Conservation (phyloP, 2,113 vertebrate genomes). For the Austrofundulus limnaeus region DNA sequence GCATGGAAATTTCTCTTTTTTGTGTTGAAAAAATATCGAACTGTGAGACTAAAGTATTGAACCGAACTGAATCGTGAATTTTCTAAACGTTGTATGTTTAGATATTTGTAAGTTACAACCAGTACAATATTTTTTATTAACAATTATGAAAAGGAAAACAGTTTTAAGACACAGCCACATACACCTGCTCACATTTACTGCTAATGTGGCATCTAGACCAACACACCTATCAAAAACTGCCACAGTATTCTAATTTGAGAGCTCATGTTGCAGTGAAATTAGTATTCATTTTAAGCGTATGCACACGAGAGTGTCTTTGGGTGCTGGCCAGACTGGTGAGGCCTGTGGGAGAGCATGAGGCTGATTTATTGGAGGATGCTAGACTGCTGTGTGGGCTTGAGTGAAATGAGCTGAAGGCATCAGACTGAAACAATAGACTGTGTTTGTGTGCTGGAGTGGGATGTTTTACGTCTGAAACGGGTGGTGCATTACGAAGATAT, state of each 20-base stretch:
- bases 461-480: conserved; percentile 8
- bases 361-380: conserved; percentile 71
- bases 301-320: conserved; percentile 34
- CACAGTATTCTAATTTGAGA: conserved; percentile 12
- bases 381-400: conserved; percentile 61
- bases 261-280: conserved; percentile 19
- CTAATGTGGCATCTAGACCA: not conserved
- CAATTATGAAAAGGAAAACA: conserved; percentile 5
- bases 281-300: conserved; percentile 40
- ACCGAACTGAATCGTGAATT: too few species aligned
- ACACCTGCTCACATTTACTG: conserved; percentile 4
- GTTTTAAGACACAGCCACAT: not conserved
- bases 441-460: conserved; percentile 17
- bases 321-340: conserved; percentile 44
- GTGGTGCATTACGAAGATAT: conserved; percentile 42
- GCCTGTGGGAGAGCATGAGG: conserved; percentile 38
- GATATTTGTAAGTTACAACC: not conserved
- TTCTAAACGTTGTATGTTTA: too few species aligned
- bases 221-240: not conserved
- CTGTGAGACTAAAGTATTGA: too few species aligned
- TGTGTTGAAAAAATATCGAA: too few species aligned
- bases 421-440: conserved; percentile 39
- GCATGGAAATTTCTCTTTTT: too few species aligned
- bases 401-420: conserved; percentile 70
- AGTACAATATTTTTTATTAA: not conserved